Evolutionary conservation across 2,888 invertebrate genomes (phyloP).

Genomic region (Microctonus brassicae): DNA sequence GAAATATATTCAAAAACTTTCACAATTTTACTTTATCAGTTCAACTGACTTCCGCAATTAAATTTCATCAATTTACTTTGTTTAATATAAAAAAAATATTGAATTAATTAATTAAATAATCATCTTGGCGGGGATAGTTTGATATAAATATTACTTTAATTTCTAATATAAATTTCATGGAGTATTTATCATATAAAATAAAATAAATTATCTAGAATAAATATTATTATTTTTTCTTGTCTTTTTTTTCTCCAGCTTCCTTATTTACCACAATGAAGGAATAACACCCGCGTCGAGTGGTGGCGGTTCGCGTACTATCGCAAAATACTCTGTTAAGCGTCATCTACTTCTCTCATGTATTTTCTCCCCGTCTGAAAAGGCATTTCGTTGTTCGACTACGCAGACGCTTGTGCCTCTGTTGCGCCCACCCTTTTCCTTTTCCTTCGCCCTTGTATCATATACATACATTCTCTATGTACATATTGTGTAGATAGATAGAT

Average conservation of each 20-base stretch:
- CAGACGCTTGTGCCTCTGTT: conserved; percentile 42
- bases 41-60: not conserved
- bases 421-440: conserved; percentile 21
- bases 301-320: conserved; percentile 64
- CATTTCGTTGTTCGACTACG: conserved; percentile 22
- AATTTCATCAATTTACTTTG: not conserved
- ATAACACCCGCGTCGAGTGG: conserved; percentile 63
- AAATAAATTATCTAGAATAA: not conserved
- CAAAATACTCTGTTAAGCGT: conserved; percentile 42
- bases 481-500: not conserved
- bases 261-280: not conserved
- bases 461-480: not conserved
- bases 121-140: no score
- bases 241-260: not conserved
- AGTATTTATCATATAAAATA: no score
- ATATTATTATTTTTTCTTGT: not conserved
- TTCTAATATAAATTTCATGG: no score
- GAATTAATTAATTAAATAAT: no score
- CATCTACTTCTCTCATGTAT: conserved; percentile 47
- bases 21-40: not conserved
- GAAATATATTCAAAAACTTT: not conserved
- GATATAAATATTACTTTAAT: no score
- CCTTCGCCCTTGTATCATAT: conserved; percentile 1
- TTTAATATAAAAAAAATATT: not conserved
- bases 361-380: conserved; percentile 38